Evolutionary conservation across 1,140 invertebrate species (phyloP), one percentile per base, ranked within the genome.

Genomic region (Subanguina moxae): DNA sequence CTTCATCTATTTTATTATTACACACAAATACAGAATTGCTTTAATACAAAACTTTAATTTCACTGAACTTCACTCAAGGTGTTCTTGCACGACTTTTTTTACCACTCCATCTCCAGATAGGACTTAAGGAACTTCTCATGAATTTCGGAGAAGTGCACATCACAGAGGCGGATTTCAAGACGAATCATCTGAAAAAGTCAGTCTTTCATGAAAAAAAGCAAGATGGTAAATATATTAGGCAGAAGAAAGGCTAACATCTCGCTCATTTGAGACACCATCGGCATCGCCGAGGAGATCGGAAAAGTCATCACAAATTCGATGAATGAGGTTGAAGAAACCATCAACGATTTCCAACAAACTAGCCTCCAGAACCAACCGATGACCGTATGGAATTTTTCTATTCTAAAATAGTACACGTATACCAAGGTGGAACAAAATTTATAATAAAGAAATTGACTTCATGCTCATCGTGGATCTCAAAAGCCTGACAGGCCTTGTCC

Each of bases 41-140:
- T n/a, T n/a, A n/a, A n/a, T n/a, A n/a, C n/a, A n/a, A n/a, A n/a
- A n/a, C n/a, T n/a, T n/a, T n/a, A n/a, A n/a, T n/a, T n/a, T n/a
- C n/a, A n/a, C n/a, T n/a, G n/a, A n/a, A n/a, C n/a, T n/a, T n/a
- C n/a, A n/a, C n/a, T n/a, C n/a, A n/a, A n/a, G n/a, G n/a, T n/a
- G n/a, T n/a, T n/a, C n/a, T n/a, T n/a, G n/a, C n/a, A n/a, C n/a
- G n/a, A n/a, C 32, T 38, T 38, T 38, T 11, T 3, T 76, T 52
- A 79, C 77, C 77, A 78, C 1, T 74, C 70, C 76, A 78, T 80
- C 9, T 74, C 74, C 23, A 78, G 68, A 52, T 78, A 78, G 27
- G 78, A 80, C 25, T 78, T 73, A 30, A 78, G 72, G 52, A 80
- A 74, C 38, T 45, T 32, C 61, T 74, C 72, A 63, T 78, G 77